Base-by-base conservation (phyloP, 2,113 vertebrate species). In the Microtus ochrogaster region DNA sequence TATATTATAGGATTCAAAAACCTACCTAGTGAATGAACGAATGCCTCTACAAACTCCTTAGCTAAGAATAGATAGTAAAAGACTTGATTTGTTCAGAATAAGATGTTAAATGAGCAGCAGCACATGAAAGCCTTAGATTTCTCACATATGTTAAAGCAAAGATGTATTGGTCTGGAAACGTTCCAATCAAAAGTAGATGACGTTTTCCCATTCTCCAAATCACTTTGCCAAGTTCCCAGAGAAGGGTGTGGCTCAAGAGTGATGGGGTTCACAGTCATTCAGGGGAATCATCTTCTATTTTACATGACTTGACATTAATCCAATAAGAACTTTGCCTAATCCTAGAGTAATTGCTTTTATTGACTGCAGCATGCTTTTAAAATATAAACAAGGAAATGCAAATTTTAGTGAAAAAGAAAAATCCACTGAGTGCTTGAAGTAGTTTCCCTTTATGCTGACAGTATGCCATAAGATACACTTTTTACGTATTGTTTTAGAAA, bases 241-340 rank as follows among this genome's bases (percentile, higher is more conserved):
- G n/a, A 95, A 83, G 49, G 41, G 65, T 49, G 73, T 61, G 41
- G 36, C 39, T 63, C 92, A 94, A 91, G 44, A 63, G 41, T 70
- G 92, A 81, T 65, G n/a, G 89, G 30, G 41, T 94, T 97, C 95
- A 21, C 39, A 96, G 63, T 79, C 78, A 89, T 81, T 89, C 24
- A 88, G 94, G 17, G 86, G 19, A 92, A 92, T 4, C 77, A 28
- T 88, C 30, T 58, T 95, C 63, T 89, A 63, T 72, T 97, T 96
- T 90, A 87, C 87, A 88, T 82, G 47, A 82, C 58, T 91, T 21
- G 5, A 11, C 16, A 77, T 95, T 94, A 98, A 92, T 95, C 90
- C n/a, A 96, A 49, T 91, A 96, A 89, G 96, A 95, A 52, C 4
- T 95, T 94, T 92, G 65, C 55, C 76, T 95, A 96, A 96, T 95